phyloP scores from a whole-genome alignment of 2,797 vertebrate species.

The Heterohyrax brucei region DNA sequence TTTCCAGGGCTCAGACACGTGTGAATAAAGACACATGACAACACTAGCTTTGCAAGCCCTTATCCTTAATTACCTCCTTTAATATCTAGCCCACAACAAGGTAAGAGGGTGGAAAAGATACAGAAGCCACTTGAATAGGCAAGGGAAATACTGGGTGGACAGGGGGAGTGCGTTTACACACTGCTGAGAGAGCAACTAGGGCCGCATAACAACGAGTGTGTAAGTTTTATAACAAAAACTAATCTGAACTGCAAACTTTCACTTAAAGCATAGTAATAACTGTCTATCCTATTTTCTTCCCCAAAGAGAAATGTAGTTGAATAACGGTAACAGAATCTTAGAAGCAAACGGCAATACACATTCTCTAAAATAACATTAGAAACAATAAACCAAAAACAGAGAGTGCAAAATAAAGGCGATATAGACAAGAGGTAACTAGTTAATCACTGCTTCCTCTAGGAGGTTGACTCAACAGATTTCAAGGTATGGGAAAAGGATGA shows the following conservation, averaged over 20 bases:
- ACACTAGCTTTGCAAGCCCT: background rate
- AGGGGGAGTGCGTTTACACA: no score
- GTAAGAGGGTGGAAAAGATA: no score
- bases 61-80: background rate
- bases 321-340: slow-evolving; percentile 21
- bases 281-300: background rate
- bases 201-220: no score
- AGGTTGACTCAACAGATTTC: background rate
- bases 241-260: no score
- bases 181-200: no score
- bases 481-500: background rate
- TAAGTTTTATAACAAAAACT: no score
- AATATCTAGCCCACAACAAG: background rate
- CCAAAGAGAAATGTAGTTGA: background rate
- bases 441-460: slow-evolving; percentile 19
- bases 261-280: no score
- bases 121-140: no score
- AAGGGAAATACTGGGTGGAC: no score
- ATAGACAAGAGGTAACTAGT: background rate
- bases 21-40: background rate
- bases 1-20: no score
- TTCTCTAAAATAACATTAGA: slow-evolving; percentile 8
- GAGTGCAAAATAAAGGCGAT: slow-evolving; percentile 17
- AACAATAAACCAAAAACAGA: background rate
- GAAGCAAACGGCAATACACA: background rate